Evolutionary conservation across 2,888 invertebrate species (phyloP).

Genomic region (Acanthosepion lycidas): DNA sequence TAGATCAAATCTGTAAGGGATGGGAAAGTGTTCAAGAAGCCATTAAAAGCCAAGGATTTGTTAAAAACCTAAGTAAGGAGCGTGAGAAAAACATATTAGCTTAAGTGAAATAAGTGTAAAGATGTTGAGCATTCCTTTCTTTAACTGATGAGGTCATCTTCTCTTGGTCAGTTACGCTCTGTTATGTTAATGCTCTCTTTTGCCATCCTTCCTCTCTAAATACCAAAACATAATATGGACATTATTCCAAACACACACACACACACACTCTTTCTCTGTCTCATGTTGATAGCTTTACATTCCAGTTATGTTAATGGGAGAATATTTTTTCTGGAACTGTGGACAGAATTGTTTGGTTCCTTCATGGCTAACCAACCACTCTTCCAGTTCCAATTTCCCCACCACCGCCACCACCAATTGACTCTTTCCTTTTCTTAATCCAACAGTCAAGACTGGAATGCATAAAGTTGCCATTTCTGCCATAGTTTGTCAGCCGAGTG

Average conservation of each 20-base stretch:
- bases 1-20: no score
- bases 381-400: background rate
- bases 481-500: background rate
- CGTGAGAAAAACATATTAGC: no score
- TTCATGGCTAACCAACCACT: background rate
- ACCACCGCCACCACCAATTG: background rate
- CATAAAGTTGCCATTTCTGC: constrained; percentile 33
- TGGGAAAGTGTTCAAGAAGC: no score
- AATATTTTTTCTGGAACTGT: background rate
- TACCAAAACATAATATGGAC: background rate
- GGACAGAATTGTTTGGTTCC: background rate
- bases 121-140: no score
- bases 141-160: no score
- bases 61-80: no score
- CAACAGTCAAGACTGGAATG: constrained; percentile 4
- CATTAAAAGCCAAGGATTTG: no score
- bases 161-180: no score
- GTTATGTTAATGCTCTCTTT: background rate
- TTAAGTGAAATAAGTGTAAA: no score
- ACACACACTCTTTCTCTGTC: background rate
- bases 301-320: background rate
- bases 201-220: background rate
- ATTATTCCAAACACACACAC: no score
- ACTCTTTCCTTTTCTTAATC: background rate
- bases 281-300: background rate